phyloP scores from a whole-genome alignment of 2,797 vertebrate species.

The Salmo trutta region DNA sequence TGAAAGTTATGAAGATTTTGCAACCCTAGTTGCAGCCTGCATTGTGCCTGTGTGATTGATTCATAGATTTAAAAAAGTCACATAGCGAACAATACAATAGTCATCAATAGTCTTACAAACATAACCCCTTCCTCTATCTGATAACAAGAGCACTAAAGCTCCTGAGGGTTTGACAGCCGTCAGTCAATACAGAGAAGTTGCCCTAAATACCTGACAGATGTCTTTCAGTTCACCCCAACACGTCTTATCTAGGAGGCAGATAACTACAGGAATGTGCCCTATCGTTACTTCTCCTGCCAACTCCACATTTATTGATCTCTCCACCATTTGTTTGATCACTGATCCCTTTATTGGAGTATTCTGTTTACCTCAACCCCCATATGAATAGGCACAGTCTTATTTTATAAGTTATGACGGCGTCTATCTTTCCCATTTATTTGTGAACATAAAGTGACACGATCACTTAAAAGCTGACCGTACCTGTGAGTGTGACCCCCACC shows the following conservation, averaged over 20 bases:
- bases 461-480: constrained; percentile 59
- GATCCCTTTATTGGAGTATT: background rate
- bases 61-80: background rate
- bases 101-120: background rate
- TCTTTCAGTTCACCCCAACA: background rate
- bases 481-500: constrained; percentile 82
- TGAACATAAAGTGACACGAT: background rate
- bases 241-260: background rate
- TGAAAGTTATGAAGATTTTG: background rate
- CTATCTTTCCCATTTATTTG: too few species aligned
- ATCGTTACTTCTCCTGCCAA: too few species aligned
- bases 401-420: too few species aligned
- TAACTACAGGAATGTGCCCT: too few species aligned
- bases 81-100: background rate
- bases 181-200: background rate
- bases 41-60: background rate
- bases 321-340: background rate
- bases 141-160: background rate
- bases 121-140: too few species aligned
- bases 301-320: background rate
- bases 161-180: background rate
- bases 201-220: background rate
- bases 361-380: background rate
- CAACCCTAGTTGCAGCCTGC: background rate
- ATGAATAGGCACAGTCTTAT: background rate